These are phyloP conservation scores for Prunella strophiata DNA, from an alignment of 2,797 vertebrate species.

Conservation along the genomic window DNA sequence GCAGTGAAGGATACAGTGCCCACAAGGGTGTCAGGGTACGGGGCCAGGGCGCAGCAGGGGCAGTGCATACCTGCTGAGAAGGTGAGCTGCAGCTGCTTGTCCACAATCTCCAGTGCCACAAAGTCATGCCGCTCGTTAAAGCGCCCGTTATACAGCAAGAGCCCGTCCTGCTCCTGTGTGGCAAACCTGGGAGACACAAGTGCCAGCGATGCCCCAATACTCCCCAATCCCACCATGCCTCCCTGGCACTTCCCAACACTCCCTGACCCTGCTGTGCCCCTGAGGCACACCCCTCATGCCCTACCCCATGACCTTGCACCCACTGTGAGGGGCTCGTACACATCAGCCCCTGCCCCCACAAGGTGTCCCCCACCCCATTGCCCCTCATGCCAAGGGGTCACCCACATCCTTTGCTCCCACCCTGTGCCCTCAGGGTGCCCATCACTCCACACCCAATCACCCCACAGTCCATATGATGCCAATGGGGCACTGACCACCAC, in stretches of 20 bases:
- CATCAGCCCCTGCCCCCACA: not conserved
- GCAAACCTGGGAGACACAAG: conserved; percentile 82
- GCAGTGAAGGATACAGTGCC: not conserved
- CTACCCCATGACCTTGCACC: not conserved
- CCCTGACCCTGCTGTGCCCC: rapidly evolving
- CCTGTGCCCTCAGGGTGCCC: not conserved
- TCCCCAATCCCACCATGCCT: rapidly evolving
- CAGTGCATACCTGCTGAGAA: conserved; percentile 50
- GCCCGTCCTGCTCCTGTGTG: conserved; percentile 85
- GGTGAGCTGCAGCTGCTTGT: conserved; percentile 87
- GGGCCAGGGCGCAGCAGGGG: not conserved
- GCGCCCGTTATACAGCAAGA: conserved; percentile 93
- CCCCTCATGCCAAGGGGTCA: not conserved
- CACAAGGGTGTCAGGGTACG: not conserved
- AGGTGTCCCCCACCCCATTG: too few species aligned
- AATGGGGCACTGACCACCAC: not conserved
- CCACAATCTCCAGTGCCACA: conserved; percentile 91
- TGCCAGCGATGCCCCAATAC: not conserved
- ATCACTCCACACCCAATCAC: not conserved
- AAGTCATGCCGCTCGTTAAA: conserved; percentile 97
- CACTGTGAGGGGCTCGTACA: not conserved
- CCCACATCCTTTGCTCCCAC: not conserved
- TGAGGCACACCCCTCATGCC: not conserved
- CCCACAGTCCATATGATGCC: not conserved
- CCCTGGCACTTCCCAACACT: not conserved